These are phyloP conservation scores for Mesocricetus auratus DNA, from an alignment of 2,113 vertebrate species.

Conservation along the genomic window DNA sequence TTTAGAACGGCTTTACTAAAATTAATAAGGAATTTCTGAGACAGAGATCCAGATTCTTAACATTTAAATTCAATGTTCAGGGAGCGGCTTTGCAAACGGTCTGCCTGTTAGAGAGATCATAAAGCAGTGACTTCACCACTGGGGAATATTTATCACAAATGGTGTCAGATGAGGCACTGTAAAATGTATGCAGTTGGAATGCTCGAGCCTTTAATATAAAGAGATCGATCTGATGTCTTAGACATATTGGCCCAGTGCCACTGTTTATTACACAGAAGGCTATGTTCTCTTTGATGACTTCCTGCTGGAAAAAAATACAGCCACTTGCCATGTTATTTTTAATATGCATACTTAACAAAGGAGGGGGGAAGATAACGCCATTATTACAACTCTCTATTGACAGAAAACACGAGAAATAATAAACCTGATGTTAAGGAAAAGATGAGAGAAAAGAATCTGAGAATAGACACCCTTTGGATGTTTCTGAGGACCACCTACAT, in stretches of 20 bases:
- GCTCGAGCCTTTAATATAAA: conserved; percentile 9
- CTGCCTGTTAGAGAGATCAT: conserved; percentile 44
- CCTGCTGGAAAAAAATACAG: conserved; percentile 16
- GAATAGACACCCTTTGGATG: conserved; percentile 61
- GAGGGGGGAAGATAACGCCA: neutral
- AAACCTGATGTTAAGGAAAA: conserved; percentile 50
- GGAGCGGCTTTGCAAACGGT: neutral
- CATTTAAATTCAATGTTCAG: neutral
- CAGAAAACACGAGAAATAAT: conserved; percentile 51
- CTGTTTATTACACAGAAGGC: conserved; percentile 42
- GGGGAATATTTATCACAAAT: conserved; percentile 46
- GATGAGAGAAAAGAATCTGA: neutral
- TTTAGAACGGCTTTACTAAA: conserved; percentile 35
- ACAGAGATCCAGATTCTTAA: conserved; percentile 23
- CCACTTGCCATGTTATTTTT: conserved; percentile 41
- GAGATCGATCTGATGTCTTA: conserved; percentile 48
- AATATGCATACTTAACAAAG: conserved; percentile 37
- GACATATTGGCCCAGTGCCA: neutral
- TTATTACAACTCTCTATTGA: conserved; percentile 49
- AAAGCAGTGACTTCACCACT: conserved; percentile 63
- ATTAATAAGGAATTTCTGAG: conserved; percentile 48
- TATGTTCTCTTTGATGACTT: conserved; percentile 53
- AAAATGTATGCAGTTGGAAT: conserved; percentile 60
- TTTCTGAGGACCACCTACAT: conserved; percentile 36
- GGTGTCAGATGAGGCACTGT: conserved; percentile 50